Evolutionary conservation across 2,888 invertebrate genomes (phyloP), one percentile per base, ranked within the genome.

Genomic region (Hemaris fuciformis): DNA sequence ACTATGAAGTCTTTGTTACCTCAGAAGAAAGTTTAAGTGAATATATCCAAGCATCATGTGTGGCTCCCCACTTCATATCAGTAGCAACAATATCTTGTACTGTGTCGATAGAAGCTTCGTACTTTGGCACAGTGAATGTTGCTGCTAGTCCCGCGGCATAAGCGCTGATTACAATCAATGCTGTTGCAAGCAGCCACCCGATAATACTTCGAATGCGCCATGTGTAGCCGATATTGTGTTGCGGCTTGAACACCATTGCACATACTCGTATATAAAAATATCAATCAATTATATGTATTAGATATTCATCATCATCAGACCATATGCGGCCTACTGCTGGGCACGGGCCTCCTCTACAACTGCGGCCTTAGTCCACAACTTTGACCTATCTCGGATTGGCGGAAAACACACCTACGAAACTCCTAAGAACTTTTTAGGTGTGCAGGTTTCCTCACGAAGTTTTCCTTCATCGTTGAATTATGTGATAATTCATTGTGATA

Each of bases 131-230:
- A 0, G 96, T 95, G 77, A 95, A 93, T 23, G 94, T 94, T 56
- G 94, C 94, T 6, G 95, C 93, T 43, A 96, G 82, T 0, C 95
- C 96, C 58, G 95, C 95, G 18, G 94, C 93, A 73, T 95, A 96
- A 0, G 94, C 93, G 64, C 94, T 94, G 20, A 94, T 93, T 42
- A 95, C 80, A 25, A 95, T 88, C 57, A 95, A 83, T 48, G 94
- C 94, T 42, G 94, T 91, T 53, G 94, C 70, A 64, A 94, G 83
- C 53, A 94, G 77, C 85, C 92, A 89, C 4, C 87, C 90, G 27
- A 93, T 88, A 27, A 94, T 80, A 61, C 88, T 87, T 59, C 91
- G 82, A 15, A 83, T 77, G 27, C 85, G 84, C 90, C 90, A 89
- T 3, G 79, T 73, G 1, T 58, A 43, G 1, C 67, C 74, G 3